Percentiles rank a stretch among this genome's conserved stretches.
Conservation (phyloP, 1,140 invertebrate species). For the Scaptomyza hsui region DNA sequence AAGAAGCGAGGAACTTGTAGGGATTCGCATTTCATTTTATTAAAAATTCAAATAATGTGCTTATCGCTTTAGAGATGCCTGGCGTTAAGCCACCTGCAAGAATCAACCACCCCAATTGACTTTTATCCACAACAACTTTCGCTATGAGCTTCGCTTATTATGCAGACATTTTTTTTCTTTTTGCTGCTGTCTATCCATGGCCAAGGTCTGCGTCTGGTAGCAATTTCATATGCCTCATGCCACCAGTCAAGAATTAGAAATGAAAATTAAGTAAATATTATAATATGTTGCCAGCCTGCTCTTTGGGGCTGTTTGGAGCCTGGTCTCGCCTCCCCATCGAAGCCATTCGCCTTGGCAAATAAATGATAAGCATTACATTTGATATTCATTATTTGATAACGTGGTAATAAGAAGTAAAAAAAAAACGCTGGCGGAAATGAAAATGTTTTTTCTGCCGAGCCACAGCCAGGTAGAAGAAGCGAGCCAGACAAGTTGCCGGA, state of each 20-base stretch:
- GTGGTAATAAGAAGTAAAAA: slow-evolving; percentile 79
- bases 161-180: slow-evolving; percentile 55
- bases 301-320: background rate
- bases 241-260: slow-evolving; percentile 70
- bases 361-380: slow-evolving; percentile 84
- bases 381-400: slow-evolving; percentile 84
- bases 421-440: slow-evolving; percentile 82
- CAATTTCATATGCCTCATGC: slow-evolving; percentile 66
- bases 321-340: slow-evolving; percentile 6
- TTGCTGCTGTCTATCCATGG: slow-evolving; percentile 23
- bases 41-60: slow-evolving; percentile 81
- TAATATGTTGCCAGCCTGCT: slow-evolving; percentile 69
- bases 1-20: slow-evolving; percentile 35
- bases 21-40: slow-evolving; percentile 79
- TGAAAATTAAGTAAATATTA: slow-evolving; percentile 84
- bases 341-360: slow-evolving; percentile 70
- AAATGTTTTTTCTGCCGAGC: slow-evolving; percentile 49
- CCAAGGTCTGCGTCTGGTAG: slow-evolving; percentile 54
- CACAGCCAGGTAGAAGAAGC: slow-evolving; percentile 7
- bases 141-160: slow-evolving; percentile 68
- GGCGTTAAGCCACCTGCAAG: slow-evolving; percentile 73
- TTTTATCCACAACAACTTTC: slow-evolving; percentile 55
- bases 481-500: slow-evolving; percentile 54
- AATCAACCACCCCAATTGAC: slow-evolving; percentile 46
- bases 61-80: slow-evolving; percentile 76